Percentiles rank a stretch among this genome's conserved stretches.
phyloP scores from a whole-genome alignment of 2,888 invertebrate species.

The Hartigia nigra region DNA sequence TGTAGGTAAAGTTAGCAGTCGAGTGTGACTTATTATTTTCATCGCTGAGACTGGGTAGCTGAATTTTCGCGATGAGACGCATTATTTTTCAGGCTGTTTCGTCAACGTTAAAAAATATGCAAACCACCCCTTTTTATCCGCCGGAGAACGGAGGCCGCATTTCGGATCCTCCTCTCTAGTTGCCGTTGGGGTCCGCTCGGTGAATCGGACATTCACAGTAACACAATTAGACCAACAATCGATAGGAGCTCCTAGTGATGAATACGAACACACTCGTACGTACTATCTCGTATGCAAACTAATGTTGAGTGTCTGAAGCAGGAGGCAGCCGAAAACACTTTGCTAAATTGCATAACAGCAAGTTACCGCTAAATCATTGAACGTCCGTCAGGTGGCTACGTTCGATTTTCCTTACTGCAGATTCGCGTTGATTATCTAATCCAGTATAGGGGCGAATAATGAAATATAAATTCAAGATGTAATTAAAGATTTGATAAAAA shows the following conservation, averaged over 20 bases:
- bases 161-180: slow-evolving; percentile 19
- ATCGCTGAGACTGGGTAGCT: background rate
- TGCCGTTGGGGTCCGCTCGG: slow-evolving; percentile 44
- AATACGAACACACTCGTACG: slow-evolving; percentile 44
- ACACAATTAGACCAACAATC: slow-evolving; percentile 64
- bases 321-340: background rate
- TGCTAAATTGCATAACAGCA: background rate
- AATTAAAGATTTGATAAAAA: background rate
- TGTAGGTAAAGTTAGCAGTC: background rate
- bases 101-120: slow-evolving; percentile 60
- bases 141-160: slow-evolving; percentile 49
- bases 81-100: slow-evolving; percentile 51
- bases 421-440: background rate
- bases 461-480: background rate
- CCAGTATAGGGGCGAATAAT: background rate
- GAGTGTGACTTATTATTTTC: background rate
- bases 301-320: slow-evolving; percentile 16
- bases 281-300: slow-evolving; percentile 12
- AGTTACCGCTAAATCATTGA: background rate
- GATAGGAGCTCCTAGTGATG: slow-evolving; percentile 57
- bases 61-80: slow-evolving; percentile 38
- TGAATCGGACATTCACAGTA: slow-evolving; percentile 63
- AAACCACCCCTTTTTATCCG: slow-evolving; percentile 57
- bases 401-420: background rate
- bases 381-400: background rate